These are phyloP conservation scores for Meteorus cinctellus DNA, from an alignment of 2,888 invertebrate genomes.

Conservation along the genomic window DNA sequence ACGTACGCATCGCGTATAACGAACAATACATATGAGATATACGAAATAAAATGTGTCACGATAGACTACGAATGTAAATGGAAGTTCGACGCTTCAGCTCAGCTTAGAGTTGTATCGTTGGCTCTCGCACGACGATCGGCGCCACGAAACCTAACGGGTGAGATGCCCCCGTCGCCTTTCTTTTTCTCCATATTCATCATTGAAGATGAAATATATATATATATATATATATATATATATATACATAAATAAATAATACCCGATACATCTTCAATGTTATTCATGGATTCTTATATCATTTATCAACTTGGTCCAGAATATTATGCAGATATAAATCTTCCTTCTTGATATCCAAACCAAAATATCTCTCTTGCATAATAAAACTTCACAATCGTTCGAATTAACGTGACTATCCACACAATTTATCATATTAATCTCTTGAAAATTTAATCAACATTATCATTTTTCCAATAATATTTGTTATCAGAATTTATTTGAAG, in stretches of 20 bases:
- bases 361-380: too few relatives aligned
- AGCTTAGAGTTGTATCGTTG: conserved; percentile 18
- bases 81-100: conserved; percentile 11
- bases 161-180: conserved; percentile 29
- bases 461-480: too few relatives aligned
- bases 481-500: too few relatives aligned
- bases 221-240: background rate
- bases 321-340: background rate
- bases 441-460: too few relatives aligned
- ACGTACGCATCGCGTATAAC: conserved; percentile 39
- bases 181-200: conserved; percentile 6
- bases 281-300: background rate
- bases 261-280: background rate
- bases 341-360: too few relatives aligned
- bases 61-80: conserved; percentile 43
- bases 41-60: conserved; percentile 29
- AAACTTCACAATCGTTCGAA: too few relatives aligned
- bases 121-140: conserved; percentile 14
- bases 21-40: conserved; percentile 30
- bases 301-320: background rate
- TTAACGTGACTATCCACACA: too few relatives aligned
- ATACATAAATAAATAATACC: background rate
- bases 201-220: background rate
- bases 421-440: too few relatives aligned
- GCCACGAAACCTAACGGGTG: conserved; percentile 27